A percentile compares a stretch with the other conserved stretches of the same genome.
These are phyloP conservation scores for Etheostoma perlongum DNA, from an alignment of 2,797 vertebrate genomes.

Conservation along the genomic window DNA sequence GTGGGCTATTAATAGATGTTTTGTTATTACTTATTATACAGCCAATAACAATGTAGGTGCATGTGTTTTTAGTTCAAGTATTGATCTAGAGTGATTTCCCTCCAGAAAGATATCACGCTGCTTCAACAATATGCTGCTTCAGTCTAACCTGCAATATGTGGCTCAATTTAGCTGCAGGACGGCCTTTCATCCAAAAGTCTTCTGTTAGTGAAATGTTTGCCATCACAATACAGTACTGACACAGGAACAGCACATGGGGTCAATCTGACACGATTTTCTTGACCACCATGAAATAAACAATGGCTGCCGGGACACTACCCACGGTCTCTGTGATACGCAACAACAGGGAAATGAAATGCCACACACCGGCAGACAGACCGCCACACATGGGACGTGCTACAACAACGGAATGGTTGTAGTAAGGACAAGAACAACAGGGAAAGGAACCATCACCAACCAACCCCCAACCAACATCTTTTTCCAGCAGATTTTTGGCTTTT, in stretches of 20 bases:
- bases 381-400: too few species aligned
- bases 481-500: too few species aligned
- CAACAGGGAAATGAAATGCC: too few species aligned
- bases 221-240: constrained; percentile 18
- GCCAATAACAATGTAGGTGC: neutral
- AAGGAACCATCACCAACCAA: too few species aligned
- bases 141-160: neutral
- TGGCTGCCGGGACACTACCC: too few species aligned
- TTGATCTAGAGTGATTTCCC: neutral
- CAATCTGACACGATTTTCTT: neutral
- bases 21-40: neutral
- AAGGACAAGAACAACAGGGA: too few species aligned
- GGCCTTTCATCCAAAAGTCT: neutral
- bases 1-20: neutral
- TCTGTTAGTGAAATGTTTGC: constrained; percentile 6
- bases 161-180: constrained; percentile 3
- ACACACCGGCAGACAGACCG: too few species aligned
- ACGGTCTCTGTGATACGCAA: too few species aligned
- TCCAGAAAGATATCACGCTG: neutral
- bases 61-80: neutral
- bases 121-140: neutral
- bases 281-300: too few species aligned
- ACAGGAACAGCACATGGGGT: constrained; percentile 2
- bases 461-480: too few species aligned
- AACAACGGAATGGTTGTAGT: too few species aligned